Evolutionary conservation across 2,113 vertebrate species (phyloP).

Genomic region (Edolisoma coerulescens): DNA sequence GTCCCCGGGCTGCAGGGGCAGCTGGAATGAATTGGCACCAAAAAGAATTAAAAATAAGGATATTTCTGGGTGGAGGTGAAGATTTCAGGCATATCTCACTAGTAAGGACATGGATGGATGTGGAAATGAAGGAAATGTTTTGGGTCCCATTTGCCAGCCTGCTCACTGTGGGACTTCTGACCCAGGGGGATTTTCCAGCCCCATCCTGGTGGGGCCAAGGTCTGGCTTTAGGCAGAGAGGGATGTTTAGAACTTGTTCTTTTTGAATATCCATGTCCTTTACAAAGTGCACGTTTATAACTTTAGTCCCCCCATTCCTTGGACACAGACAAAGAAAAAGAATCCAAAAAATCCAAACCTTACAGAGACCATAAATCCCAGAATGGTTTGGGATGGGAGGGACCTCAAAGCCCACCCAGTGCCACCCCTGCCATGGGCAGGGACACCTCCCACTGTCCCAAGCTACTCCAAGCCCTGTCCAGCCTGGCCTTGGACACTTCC

Average conservation of each 20-base stretch:
- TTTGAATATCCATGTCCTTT: not conserved
- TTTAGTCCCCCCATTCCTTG: rapidly evolving
- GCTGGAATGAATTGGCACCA: not conserved
- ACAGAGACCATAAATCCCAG: not conserved
- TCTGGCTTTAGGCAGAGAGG: not conserved
- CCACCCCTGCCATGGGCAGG: not conserved
- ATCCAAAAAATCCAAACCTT: rapidly evolving
- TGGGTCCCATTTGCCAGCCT: not conserved
- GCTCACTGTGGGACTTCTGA: not conserved
- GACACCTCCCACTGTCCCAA: not conserved
- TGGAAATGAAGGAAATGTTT: not conserved
- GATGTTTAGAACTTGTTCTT: not conserved
- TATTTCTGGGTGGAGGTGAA: not conserved
- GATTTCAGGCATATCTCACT: not conserved
- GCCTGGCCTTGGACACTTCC: not conserved
- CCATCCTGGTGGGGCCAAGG: too few relatives aligned
- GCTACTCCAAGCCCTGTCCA: not conserved
- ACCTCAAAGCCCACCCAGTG: not conserved
- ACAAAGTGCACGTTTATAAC: rapidly evolving
- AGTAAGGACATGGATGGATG: rapidly evolving
- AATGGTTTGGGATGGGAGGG: not conserved
- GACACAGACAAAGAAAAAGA: not conserved
- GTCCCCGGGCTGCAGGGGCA: not conserved
- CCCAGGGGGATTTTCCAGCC: not conserved
- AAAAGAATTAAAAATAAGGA: not conserved